A percentile compares a stretch with the other conserved stretches of the same genome.
phyloP scores from a whole-genome alignment of 2,888 invertebrate species.

The Gisinianus flammeolus region DNA sequence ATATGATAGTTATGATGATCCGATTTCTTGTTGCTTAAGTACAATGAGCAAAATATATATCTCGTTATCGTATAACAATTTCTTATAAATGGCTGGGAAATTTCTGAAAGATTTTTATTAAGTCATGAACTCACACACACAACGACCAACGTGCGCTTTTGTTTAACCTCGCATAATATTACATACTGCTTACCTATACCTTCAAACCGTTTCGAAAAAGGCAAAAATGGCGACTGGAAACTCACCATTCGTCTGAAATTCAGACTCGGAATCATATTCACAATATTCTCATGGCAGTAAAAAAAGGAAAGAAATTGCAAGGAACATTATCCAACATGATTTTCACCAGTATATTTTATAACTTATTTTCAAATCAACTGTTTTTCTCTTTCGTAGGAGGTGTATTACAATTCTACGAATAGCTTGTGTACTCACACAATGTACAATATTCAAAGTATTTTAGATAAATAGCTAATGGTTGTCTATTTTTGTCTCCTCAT shows the following conservation, averaged over 20 bases:
- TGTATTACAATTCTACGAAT: not conserved
- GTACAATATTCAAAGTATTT: not conserved
- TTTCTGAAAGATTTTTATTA: constrained; percentile 4
- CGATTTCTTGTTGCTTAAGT: not conserved
- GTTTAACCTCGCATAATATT: not conserved
- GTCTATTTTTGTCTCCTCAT: not conserved
- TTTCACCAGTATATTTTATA: not conserved
- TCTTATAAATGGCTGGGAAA: not conserved
- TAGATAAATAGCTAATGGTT: not conserved
- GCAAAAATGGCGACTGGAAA: not conserved
- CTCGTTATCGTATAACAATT: not conserved
- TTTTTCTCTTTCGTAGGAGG: not conserved
- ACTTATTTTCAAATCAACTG: not conserved
- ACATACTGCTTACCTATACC: not conserved
- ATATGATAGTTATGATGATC: not conserved
- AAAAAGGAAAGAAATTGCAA: not conserved
- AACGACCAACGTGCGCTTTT: not conserved
- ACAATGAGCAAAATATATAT: not conserved
- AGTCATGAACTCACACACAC: constrained; percentile 9
- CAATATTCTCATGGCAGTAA: not conserved
- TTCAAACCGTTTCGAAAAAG: not conserved
- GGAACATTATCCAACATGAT: not conserved
- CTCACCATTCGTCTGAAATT: not conserved
- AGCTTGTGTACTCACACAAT: not conserved
- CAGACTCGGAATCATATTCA: not conserved